A percentile compares a stretch with the other conserved stretches of the same genome.
Evolutionary conservation across 2,888 invertebrate species (phyloP).

Genomic region (Heteromurus nitidus): DNA sequence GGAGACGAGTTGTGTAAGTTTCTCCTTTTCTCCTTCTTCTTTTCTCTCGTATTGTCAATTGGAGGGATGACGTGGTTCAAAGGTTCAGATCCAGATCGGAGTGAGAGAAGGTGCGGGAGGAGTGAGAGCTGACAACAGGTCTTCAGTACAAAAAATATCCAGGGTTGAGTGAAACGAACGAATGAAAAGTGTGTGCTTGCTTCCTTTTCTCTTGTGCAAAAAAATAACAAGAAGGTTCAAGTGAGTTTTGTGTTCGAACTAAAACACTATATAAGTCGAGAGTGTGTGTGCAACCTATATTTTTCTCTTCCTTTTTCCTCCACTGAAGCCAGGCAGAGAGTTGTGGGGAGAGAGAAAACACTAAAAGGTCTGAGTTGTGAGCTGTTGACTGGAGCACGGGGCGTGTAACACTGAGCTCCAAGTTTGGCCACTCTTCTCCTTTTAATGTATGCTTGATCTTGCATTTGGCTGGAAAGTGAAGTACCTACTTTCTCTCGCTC

Average conservation of each 20-base stretch:
- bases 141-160: too few species aligned
- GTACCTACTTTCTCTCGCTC: too few species aligned
- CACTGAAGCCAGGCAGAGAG: background rate
- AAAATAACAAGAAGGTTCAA: too few species aligned
- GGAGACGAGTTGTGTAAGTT: background rate
- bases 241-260: too few species aligned
- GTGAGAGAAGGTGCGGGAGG: background rate
- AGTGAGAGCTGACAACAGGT: conserved; percentile 49
- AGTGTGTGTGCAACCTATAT: background rate
- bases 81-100: too few species aligned
- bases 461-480: too few species aligned
- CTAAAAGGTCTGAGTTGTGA: background rate
- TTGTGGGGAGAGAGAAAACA: background rate
- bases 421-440: conserved; percentile 31
- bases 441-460: conserved; percentile 31
- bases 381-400: conserved; percentile 59
- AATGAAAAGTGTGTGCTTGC: conserved; percentile 39
- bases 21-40: too few species aligned
- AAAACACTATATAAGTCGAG: too few species aligned
- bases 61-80: too few species aligned
- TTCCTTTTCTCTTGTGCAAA: conserved; percentile 2
- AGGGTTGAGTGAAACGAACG: conserved; percentile 35
- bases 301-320: conserved; percentile 5
- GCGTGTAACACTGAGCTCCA: conserved; percentile 55
- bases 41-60: too few species aligned